These are phyloP conservation scores for Bambusicola thoracicus DNA, from an alignment of 2,113 vertebrate genomes.

Conservation along the genomic window DNA sequence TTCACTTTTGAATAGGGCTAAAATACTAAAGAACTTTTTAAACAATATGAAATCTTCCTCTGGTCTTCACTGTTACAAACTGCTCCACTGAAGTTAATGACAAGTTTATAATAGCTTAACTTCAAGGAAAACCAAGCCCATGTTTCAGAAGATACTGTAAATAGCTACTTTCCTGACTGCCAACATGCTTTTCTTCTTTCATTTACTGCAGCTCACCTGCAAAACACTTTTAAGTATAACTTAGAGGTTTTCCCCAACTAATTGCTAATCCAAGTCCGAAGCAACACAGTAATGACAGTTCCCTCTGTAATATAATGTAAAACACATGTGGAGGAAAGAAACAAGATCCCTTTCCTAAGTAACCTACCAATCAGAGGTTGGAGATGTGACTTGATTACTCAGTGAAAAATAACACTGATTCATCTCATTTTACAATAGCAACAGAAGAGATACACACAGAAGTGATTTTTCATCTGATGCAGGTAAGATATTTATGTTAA, in stretches of 20 bases:
- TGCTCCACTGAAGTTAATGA: neutral
- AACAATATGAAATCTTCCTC: neutral
- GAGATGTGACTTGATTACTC: neutral
- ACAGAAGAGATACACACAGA: neutral
- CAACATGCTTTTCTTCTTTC: neutral
- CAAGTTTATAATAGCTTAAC: neutral
- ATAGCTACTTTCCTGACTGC: neutral
- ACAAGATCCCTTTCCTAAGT: neutral
- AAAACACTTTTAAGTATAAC: neutral
- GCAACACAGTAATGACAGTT: neutral
- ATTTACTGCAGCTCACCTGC: neutral
- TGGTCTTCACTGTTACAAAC: neutral
- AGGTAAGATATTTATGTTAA: neutral
- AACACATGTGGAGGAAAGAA: neutral
- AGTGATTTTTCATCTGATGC: neutral
- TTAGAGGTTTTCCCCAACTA: neutral
- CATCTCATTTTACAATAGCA: neutral
- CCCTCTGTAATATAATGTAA: neutral
- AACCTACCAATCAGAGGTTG: neutral
- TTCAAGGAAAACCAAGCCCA: neutral
- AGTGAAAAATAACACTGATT: neutral
- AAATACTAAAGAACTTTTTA: neutral
- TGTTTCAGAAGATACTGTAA: conserved; percentile 1
- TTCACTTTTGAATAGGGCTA: neutral
- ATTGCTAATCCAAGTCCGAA: neutral